Base-by-base conservation (phyloP, 2,888 invertebrate species). In the Calliopum simillimum region DNA sequence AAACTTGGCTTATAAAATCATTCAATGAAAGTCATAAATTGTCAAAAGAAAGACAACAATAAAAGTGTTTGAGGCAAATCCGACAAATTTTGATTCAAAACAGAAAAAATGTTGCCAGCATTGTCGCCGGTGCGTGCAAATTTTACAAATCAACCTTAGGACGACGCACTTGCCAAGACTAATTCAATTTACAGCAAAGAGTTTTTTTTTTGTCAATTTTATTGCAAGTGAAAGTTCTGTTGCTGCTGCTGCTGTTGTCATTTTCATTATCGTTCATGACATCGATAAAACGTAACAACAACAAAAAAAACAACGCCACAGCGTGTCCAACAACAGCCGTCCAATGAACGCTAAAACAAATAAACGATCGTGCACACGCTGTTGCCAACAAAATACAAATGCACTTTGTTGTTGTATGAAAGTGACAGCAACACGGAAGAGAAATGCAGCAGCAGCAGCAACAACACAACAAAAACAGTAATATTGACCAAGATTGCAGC, bases 211-310 rank as follows among this genome's bases (percentile, higher is more conserved):
- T n/a, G n/a, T n/a, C 43, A 47, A 5, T 25, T 51, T 43, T 64
- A 47, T 56, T 64, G 69, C 70, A 72, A 70, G 70, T 72, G 70
- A 72, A 72, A 70, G 70, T 70, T 70, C 70, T 72, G 58, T 55
- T 23, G 43, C 59, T 19, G 12, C 19, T 59, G 33, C 8, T 59
- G 11, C 16, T n/a, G n/a, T 4, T 33, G 19, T 51, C 23, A 8
- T 33, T 33, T 58, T 58, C 25, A 14, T 16, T 14, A 62, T 23
- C 67, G 70, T 70, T 67, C 69, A 53, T 72, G 70, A 72, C 72
- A 70, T 62, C 72, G 68, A 58, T 63, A 58, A 61, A 59, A 55
- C 64, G 71, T 46, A 19, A 51, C 68, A 68, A 61, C 61, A 16
- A 43, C 61, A 19, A 51, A 59, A 68, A 61, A 49, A 16, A 43